Conservation (phyloP, 1,140 invertebrate species). For the Pteromalus puparum region DNA sequence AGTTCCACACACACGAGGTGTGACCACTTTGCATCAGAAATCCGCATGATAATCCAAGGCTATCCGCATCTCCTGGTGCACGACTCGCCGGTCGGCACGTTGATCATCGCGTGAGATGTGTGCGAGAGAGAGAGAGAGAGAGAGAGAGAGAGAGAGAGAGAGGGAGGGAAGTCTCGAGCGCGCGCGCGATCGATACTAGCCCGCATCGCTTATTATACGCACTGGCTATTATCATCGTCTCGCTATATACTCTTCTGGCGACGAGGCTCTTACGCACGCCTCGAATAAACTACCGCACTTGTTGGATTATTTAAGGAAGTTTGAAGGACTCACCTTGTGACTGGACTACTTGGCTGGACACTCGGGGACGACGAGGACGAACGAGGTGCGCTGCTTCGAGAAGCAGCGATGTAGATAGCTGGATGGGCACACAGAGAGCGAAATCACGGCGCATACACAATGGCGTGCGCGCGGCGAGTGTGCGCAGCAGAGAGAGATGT, state of each 20-base stretch:
- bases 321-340: conserved; percentile 27
- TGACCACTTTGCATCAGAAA: too few species aligned
- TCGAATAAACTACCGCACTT: neutral
- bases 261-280: too few species aligned
- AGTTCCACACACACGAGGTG: too few species aligned
- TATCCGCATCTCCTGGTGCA: neutral
- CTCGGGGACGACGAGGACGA: neutral
- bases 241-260: neutral
- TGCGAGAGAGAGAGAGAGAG: neutral
- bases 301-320: neutral
- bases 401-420: neutral
- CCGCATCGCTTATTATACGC: neutral
- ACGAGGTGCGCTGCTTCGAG: neutral
- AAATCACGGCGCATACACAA: conserved; percentile 51
- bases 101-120: neutral
- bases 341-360: neutral
- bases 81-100: neutral
- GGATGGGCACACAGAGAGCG: neutral
- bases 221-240: neutral
- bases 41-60: too few species aligned
- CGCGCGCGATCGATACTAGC: neutral
- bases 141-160: neutral
- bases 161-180: conserved; percentile 5
- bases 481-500: conserved; percentile 15
- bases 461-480: conserved; percentile 52